Evolutionary conservation across 2,888 invertebrate genomes (phyloP).

Genomic region (Oscheius onirici): DNA sequence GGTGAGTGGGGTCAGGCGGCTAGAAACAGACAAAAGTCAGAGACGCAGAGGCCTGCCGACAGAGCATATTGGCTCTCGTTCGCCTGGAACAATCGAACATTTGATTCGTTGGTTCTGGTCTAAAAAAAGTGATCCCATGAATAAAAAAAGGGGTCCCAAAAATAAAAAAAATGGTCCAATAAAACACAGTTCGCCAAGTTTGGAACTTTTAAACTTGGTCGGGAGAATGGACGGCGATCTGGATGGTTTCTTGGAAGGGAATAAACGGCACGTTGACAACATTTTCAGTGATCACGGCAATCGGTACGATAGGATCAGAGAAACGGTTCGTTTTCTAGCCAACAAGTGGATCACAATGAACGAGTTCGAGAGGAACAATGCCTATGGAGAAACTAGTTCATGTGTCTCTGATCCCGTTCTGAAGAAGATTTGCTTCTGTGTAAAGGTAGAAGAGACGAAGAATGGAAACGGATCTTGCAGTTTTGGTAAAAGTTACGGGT

Average conservation of each 20-base stretch:
- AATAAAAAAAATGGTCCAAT: conserved; percentile 42
- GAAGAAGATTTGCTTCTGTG: conserved; percentile 58
- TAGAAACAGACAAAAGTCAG: too few relatives aligned
- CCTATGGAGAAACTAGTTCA: conserved; percentile 57
- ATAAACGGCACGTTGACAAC: conserved; percentile 47
- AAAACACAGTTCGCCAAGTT: conserved; percentile 58
- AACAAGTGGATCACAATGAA: conserved; percentile 42
- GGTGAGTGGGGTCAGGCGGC: conserved; percentile 6
- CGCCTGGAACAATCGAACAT: too few relatives aligned
- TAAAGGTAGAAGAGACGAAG: conserved; percentile 9
- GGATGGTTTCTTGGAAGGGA: conserved; percentile 43
- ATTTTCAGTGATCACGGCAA: conserved; percentile 73
- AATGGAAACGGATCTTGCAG: background rate
- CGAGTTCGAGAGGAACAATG: conserved; percentile 60
- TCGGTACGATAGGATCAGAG: conserved; percentile 72
- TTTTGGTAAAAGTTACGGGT: background rate
- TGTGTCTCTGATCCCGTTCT: conserved; percentile 55
- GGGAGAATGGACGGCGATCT: conserved; percentile 53
- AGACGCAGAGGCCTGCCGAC: too few relatives aligned
- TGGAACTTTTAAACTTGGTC: conserved; percentile 55
- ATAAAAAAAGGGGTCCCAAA: too few relatives aligned
- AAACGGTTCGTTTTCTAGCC: conserved; percentile 62
- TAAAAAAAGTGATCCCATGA: too few relatives aligned
- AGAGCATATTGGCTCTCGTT: too few relatives aligned
- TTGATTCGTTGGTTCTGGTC: too few relatives aligned